Base-by-base conservation (phyloP, 2,888 invertebrate genomes). In the Drosophila macrospina region DNA sequence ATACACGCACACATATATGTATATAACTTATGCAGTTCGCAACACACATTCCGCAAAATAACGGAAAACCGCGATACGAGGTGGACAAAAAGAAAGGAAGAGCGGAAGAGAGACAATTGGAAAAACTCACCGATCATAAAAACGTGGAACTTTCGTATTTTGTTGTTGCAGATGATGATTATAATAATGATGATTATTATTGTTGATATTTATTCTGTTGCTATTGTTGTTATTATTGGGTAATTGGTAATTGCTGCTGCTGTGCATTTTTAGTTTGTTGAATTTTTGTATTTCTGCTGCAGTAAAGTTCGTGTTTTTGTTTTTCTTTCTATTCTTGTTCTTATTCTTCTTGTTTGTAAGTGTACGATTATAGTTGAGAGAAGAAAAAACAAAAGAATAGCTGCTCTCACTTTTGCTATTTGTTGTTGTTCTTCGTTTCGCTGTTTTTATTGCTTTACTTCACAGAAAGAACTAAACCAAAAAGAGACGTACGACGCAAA, bases 121-220 rank as follows among this genome's bases (percentile, higher is more conserved):
- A 59, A 60, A 60, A 54, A 79, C 83, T 86, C 84, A 83, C 83
- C 83, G 84, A 70, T 86, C 84, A 60, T 66, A 74, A 56, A 70
- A 69, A 59, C 70, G 76, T 61, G 65, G 24, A 47, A 77, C 39
- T 77, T 77, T 77, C 34, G 66, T 64, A 64, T 42, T 76, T 47
- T 61, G 74, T 64, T 60, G 75, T 63, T 71, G 78, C 36, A 60
- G 57, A 47, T 55, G 66, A 26, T 62, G 62, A 42, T 63, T 55
- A 24, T 67, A 56, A 56, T 63, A 63, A 42, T 63, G 56, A 13
- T 67, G 50, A 57, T 66, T 80, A 47, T 62, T 54, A 37, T 66
- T 77, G 68, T 63, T 80, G 62, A 68, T 74, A 77, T 59, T 69
- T 69, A 66, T 61, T 74, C 74, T 73, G 74, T 64, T 60, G 50